Evolutionary conservation across 2,888 invertebrate genomes (phyloP), one percentile per base, ranked within the genome.

Genomic region (Tipula confusa): DNA sequence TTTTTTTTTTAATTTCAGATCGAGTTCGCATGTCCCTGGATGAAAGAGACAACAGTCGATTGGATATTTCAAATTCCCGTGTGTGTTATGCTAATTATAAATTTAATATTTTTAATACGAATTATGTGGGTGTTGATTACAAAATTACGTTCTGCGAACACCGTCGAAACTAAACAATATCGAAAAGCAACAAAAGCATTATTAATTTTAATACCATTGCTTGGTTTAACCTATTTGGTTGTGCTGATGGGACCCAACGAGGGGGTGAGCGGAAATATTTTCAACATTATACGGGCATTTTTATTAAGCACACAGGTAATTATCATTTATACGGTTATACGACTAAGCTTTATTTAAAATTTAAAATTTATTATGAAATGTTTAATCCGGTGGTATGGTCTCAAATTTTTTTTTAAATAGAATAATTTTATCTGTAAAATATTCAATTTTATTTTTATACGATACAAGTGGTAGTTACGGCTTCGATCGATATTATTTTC

Each of bases 121-220:
- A 96, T 97, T 86, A 96, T 97, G 95, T 95, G 96, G 94, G 97
- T 95, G 86, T 91, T 98, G 85, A 97, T 98, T 87, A 97, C 97
- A 33, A 98, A 98, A 87, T 92, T 98, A 4, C 93, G 97, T 82
- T 97, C 97, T 24, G 95, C 97, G 15, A 97, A 96, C 87, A 96
- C 95, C 0, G 91, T 95, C 83, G 97, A 98, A 89, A 96, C 97
- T 3, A 95, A 96, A 87, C 97, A 97, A 89, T 96, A 96, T 89
- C 92, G 96, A 85, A 97, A 97, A 89, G 97, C 97, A 0, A 95
- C 96, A 6, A 97, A 97, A 89, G 98, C 98, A 0, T 92, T 98
- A 38, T 91, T 98, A 29, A 97, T 98, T 29, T 91, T 98, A 81
- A 96, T 97, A 88, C 98, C 98, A n/a, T 92, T 98, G 84, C 92